Evolutionary conservation across 30 jellyfish, hydroid and myxozoan species (phyloP).

Genomic region (Clytia hemisphaerica): DNA sequence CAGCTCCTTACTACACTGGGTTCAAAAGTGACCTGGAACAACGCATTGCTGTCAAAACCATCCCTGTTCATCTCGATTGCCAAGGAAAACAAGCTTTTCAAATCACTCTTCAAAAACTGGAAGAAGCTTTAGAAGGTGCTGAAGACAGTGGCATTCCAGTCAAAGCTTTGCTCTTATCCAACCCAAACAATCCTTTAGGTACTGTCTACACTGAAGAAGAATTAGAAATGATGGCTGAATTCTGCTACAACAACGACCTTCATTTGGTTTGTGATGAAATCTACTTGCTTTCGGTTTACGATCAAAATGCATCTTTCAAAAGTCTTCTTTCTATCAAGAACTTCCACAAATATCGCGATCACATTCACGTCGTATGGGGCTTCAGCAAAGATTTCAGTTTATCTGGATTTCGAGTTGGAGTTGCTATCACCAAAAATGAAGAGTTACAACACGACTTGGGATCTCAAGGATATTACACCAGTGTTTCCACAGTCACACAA

Average conservation of each 20-base stretch:
- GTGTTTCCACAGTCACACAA: conserved; percentile 61
- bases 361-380: conserved; percentile 66
- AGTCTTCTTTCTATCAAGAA: conserved; percentile 20
- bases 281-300: conserved; percentile 49
- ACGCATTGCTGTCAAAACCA: conserved; percentile 36
- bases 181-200: conserved; percentile 82
- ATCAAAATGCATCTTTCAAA: conserved; percentile 12
- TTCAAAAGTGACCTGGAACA: conserved; percentile 32
- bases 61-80: conserved; percentile 31
- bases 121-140: conserved; percentile 34
- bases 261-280: conserved; percentile 67
- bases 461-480: conserved; percentile 37
- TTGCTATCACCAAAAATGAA: conserved; percentile 49
- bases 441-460: conserved; percentile 28
- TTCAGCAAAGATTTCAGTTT: conserved; percentile 71
- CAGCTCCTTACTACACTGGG: conserved; percentile 78
- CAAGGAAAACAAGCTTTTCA: conserved; percentile 24
- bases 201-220: conserved; percentile 40
- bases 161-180: conserved; percentile 37
- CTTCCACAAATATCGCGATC: conserved; percentile 21
- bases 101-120: conserved; percentile 42
- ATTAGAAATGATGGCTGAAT: conserved; percentile 16
- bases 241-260: conserved; percentile 33
- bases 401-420: conserved; percentile 77
- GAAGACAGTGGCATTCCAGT: conserved; percentile 28